Conservation (phyloP, 2,113 vertebrate species). For the Mustelus asterias region DNA sequence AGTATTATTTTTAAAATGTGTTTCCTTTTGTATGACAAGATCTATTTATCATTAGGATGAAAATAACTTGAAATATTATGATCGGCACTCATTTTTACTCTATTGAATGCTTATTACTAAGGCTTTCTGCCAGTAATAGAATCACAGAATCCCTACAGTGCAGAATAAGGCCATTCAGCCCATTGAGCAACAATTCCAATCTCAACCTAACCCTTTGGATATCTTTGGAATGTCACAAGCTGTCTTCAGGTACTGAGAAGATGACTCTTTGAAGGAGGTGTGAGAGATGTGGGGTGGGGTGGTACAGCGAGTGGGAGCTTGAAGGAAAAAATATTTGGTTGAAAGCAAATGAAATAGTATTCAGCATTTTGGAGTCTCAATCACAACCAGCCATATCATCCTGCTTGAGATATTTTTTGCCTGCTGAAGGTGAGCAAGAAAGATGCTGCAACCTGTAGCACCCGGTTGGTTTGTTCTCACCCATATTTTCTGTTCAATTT, state of each 20-base stretch:
- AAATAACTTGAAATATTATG: not conserved
- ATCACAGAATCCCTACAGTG: no score
- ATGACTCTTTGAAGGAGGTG: not conserved
- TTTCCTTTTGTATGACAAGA: not conserved
- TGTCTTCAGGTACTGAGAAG: not conserved
- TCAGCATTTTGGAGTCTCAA: not conserved
- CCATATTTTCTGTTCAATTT: slow-evolving; percentile 23
- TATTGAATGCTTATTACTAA: not conserved
- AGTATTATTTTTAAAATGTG: not conserved
- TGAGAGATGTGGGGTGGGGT: not conserved
- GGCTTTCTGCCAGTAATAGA: not conserved
- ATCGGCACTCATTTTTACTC: not conserved
- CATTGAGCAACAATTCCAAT: no score
- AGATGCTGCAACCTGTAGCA: not conserved
- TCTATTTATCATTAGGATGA: not conserved
- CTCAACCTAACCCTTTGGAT: no score
- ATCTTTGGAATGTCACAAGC: not conserved
- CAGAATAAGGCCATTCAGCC: no score
- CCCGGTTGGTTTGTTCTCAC: not conserved
- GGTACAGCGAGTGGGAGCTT: no score
- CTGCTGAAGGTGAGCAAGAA: not conserved
- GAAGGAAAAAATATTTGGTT: not conserved
- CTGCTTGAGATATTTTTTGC: not conserved
- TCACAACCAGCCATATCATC: not conserved
- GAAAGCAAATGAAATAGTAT: not conserved